Evolutionary conservation across 2,797 vertebrate species (phyloP).

Genomic region (Neosilurus hyrtlii): DNA sequence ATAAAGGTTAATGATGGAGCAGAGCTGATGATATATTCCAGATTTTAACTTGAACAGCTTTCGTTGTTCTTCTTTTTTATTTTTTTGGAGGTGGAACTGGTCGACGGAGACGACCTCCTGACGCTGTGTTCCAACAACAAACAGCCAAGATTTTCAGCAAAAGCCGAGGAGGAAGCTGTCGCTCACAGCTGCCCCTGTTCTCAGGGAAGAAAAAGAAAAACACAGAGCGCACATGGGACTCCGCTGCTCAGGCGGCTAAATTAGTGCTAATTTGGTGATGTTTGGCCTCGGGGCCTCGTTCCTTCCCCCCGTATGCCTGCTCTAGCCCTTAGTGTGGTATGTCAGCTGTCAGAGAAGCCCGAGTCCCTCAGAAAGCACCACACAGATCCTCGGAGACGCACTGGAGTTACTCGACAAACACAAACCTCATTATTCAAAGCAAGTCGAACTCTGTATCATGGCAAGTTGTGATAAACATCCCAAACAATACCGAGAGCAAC

Average conservation of each 20-base stretch:
- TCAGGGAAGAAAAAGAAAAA: not conserved
- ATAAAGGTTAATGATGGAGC: too few relatives aligned
- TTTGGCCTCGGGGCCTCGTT: slow-evolving; percentile 31
- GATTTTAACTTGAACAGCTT: not conserved
- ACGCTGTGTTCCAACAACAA: not conserved
- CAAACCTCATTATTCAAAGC: not conserved
- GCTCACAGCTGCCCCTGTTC: not conserved
- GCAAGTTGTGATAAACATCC: not conserved
- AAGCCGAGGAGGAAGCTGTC: not conserved
- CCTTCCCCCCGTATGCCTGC: slow-evolving; percentile 26
- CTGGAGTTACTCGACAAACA: not conserved
- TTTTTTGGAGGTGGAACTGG: not conserved
- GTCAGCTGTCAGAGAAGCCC: slow-evolving; percentile 38
- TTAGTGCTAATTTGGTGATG: slow-evolving; percentile 40
- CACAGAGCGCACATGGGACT: not conserved
- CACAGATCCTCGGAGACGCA: slow-evolving; percentile 13
- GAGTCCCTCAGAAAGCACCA: slow-evolving; percentile 13
- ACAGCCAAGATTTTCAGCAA: not conserved
- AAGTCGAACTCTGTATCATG: not conserved
- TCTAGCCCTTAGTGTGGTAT: slow-evolving; percentile 33
- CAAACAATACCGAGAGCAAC: not conserved
- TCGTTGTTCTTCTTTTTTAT: not conserved
- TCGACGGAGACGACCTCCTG: too few relatives aligned
- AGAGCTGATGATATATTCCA: too few relatives aligned
- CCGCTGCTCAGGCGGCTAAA: slow-evolving; percentile 17